Conservation (phyloP, 2,888 invertebrate species). For the Orthosia cruda region DNA sequence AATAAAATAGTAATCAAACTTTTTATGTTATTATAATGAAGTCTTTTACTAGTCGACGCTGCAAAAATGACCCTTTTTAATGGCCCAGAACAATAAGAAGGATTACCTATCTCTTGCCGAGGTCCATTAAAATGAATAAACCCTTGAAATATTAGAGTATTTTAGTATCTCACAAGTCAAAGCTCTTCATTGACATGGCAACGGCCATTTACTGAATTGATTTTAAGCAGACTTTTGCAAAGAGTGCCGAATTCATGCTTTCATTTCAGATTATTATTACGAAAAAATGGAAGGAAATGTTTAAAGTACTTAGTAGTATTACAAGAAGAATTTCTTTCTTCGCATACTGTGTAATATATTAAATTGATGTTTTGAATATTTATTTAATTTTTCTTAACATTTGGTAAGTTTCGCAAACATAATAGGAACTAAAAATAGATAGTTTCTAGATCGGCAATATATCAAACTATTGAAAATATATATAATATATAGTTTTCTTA, state of each 20-base stretch:
- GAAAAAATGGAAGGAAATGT: conserved; percentile 18
- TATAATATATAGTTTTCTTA: too few relatives aligned
- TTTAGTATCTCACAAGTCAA: conserved; percentile 47
- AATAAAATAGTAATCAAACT: neutral
- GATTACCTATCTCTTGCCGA: conserved; percentile 33
- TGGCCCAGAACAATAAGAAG: conserved; percentile 35
- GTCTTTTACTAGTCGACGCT: conserved; percentile 28
- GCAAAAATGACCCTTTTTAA: conserved; percentile 18
- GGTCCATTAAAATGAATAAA: conserved; percentile 33
- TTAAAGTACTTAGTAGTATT: conserved; percentile 12
- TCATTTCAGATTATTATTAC: conserved; percentile 32
- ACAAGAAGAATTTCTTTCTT: conserved; percentile 21
- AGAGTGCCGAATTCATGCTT: conserved; percentile 36
- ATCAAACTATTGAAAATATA: too few relatives aligned
- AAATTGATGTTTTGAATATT: neutral
- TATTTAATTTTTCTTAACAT: neutral
- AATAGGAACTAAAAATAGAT: neutral
- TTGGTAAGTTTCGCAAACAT: neutral
- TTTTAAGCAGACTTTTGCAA: conserved; percentile 37
- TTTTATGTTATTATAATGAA: neutral
- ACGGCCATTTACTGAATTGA: conserved; percentile 57
- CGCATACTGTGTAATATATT: neutral
- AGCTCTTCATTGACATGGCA: conserved; percentile 34
- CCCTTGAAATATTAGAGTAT: conserved; percentile 34
- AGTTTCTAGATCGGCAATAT: too few relatives aligned